Evolutionary conservation across 2,888 invertebrate species (phyloP).

Genomic region (Leptothorax acervorum): DNA sequence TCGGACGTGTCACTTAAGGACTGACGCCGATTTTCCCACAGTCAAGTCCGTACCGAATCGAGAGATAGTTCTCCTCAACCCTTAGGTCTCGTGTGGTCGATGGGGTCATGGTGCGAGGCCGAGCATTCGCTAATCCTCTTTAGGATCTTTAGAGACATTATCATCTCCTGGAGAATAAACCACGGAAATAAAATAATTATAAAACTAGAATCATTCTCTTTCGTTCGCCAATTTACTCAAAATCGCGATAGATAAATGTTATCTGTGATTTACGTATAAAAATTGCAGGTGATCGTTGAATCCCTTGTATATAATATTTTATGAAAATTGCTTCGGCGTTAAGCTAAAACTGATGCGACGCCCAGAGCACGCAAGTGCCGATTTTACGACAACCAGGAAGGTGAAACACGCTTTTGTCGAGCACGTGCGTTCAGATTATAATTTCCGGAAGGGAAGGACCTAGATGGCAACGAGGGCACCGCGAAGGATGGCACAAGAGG

Average conservation of each 20-base stretch:
- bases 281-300: not conserved
- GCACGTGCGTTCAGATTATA: slow-evolving; percentile 61
- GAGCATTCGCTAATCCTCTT: not conserved
- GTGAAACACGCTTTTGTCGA: slow-evolving; percentile 58
- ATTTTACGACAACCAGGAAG: slow-evolving; percentile 55
- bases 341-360: slow-evolving; percentile 60
- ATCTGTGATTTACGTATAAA: not conserved
- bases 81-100: not conserved
- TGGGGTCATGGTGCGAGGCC: not conserved
- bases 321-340: slow-evolving; percentile 57
- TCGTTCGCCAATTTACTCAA: not conserved
- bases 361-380: slow-evolving; percentile 31
- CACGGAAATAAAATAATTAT: not conserved
- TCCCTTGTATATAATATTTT: slow-evolving; percentile 11
- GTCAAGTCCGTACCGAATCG: slow-evolving; percentile 20
- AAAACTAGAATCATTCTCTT: not conserved
- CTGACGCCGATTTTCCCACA: slow-evolving; percentile 62
- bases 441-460: slow-evolving; percentile 69
- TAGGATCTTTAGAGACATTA: not conserved
- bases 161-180: not conserved
- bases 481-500: not conserved
- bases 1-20: slow-evolving; percentile 62
- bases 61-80: not conserved
- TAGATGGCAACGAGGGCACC: not conserved
- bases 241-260: not conserved